Evolutionary conservation across 37 sponge, comb jelly and placozoan species (phyloP).

Genomic region (Bolinopsis microptera): DNA sequence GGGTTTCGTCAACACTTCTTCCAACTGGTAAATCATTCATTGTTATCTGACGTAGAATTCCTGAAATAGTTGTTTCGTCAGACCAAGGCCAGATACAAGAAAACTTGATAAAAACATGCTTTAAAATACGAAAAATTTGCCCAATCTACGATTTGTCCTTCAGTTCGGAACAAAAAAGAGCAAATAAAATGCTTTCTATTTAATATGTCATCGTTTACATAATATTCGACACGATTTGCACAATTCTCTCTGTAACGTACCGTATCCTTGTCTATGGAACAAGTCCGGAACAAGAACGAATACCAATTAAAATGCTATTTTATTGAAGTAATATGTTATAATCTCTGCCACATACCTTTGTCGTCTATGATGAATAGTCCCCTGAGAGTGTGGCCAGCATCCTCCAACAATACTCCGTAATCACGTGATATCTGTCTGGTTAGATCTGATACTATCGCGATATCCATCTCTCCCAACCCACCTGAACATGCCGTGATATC

Average conservation of each 20-base stretch:
- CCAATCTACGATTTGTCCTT: too few relatives aligned
- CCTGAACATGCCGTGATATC: constrained; percentile 13
- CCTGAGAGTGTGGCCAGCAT: constrained; percentile 81
- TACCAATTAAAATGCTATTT: too few relatives aligned
- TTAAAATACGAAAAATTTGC: too few relatives aligned
- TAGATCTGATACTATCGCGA: constrained; percentile 89
- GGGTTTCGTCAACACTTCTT: constrained; percentile 91
- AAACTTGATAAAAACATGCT: too few relatives aligned
- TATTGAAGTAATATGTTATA: too few relatives aligned
- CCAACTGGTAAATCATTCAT: constrained; percentile 99
- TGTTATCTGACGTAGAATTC: constrained; percentile 95
- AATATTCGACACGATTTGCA: neutral
- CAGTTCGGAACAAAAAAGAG: too few relatives aligned
- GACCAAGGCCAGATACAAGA: too few relatives aligned
- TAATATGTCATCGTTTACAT: too few relatives aligned
- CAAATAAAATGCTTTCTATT: too few relatives aligned
- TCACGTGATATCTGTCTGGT: constrained; percentile 91
- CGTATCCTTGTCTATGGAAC: too few relatives aligned
- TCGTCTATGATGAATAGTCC: constrained; percentile 96
- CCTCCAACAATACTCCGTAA: constrained; percentile 92
- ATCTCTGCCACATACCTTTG: constrained; percentile 74
- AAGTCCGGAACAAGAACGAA: too few relatives aligned
- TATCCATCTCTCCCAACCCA: constrained; percentile 85
- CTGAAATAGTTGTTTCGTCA: neutral
- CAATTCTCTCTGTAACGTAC: too few relatives aligned